These are phyloP conservation scores for Paragorgia papillata DNA, from an alignment of 92 coral and sea anemone species.

Conservation along the genomic window DNA sequence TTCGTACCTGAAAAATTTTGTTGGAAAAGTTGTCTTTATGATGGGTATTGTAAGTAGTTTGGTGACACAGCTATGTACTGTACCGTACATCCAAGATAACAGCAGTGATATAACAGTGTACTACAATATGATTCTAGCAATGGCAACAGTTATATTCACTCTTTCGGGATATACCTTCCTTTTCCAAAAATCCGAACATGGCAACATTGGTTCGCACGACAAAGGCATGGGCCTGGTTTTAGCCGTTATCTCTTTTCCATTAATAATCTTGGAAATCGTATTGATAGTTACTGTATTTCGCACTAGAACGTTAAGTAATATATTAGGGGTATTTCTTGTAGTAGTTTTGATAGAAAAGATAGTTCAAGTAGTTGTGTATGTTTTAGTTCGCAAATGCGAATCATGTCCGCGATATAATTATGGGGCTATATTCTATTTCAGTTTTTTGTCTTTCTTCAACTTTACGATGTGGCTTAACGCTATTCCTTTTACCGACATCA, in stretches of 20 bases:
- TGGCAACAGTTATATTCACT: background rate
- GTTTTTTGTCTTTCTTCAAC: constrained; percentile 69
- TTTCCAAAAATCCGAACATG: background rate
- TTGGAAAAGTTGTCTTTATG: constrained; percentile 22
- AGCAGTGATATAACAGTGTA: constrained; percentile 3
- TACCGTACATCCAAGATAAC: background rate
- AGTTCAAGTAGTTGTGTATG: constrained; percentile 57
- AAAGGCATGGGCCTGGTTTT: constrained; percentile 32
- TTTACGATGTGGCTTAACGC: constrained; percentile 70
- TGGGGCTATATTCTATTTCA: constrained; percentile 64
- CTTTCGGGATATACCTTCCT: constrained; percentile 2
- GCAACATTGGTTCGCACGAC: constrained; percentile 43
- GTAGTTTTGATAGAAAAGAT: constrained; percentile 43
- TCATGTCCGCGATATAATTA: constrained; percentile 33
- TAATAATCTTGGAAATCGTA: constrained; percentile 14
- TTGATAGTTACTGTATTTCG: background rate
- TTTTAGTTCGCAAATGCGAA: constrained; percentile 44
- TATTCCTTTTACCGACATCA: constrained; percentile 29
- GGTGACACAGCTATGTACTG: constrained; percentile 3
- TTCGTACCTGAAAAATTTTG: constrained; percentile 18
- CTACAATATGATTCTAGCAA: constrained; percentile 14
- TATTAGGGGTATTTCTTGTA: constrained; percentile 7
- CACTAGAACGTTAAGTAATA: background rate
- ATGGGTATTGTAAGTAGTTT: constrained; percentile 1
- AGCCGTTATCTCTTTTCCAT: background rate